Evolutionary conservation across 2,888 invertebrate species (phyloP), one percentile per base, ranked within the genome.

Genomic region (Hesperia comma): DNA sequence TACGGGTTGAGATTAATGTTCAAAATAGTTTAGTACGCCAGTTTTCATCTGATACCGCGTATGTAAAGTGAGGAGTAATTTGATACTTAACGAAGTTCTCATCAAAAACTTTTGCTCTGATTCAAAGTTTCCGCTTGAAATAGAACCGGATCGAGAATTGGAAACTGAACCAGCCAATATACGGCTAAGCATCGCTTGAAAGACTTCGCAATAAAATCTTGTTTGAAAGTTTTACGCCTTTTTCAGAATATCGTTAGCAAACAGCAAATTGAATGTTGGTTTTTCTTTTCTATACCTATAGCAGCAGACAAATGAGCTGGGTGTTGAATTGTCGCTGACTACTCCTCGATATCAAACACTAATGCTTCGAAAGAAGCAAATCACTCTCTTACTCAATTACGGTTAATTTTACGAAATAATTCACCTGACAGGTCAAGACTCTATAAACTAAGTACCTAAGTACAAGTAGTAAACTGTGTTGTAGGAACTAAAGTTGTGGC

Each of bases 161-260:
- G 56, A 46, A 49, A 63, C 46, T 56, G 56, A 63, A 46, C 55
- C 17, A 63, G 55, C 46, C 63, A 63, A 63, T 63, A 63, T 63
- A 46, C 56, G 55, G 32, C 17, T 63, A 49, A 63, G 63, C 33
- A 63, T 56, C 56, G 55, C 63, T 63, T 55, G 46, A 12, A 63
- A 43, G 33, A 10, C 56, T 56, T 60, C 37, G 21, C 26, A 51
- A 51, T 51, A 26, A 51, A 51, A 51, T 51, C 21, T 26, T 51
- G 51, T 51, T 51, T 26, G 51, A 51, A 19, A 49, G 46, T 46
- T 46, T 15, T 43, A 43, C 43, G 46, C 46, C 46, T 46, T 46
- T 37, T 46, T 46, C 46, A 46, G 17, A 46, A 46, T 46, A 46
- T 46, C 15, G 46, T 46, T 46, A 46, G 15, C 15, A 17, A 46